Percentiles rank a stretch among this genome's conserved stretches.
Evolutionary conservation across 2,888 invertebrate species (phyloP).

Genomic region (Chrysolina oricalcia): DNA sequence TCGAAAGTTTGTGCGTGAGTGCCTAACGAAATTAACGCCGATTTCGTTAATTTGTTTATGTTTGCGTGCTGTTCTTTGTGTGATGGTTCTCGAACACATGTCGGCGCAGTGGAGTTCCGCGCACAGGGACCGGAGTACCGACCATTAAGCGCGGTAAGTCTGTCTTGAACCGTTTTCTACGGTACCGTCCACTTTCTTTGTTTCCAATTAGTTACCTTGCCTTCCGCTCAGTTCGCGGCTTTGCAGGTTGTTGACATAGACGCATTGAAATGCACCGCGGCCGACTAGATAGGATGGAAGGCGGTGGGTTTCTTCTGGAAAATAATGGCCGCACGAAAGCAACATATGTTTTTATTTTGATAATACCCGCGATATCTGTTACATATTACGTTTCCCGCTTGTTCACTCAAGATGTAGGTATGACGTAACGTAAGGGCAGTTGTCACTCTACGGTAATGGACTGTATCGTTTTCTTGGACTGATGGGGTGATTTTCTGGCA

Average conservation of each 20-base stretch:
- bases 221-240: conserved; percentile 52
- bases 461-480: no score
- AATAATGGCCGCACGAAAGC: conserved; percentile 1
- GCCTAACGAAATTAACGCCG: conserved; percentile 35
- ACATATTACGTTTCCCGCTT: conserved; percentile 20
- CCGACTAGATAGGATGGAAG: conserved; percentile 19
- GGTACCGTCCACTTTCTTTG: conserved; percentile 56
- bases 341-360: conserved; percentile 23
- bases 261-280: conserved; percentile 51
- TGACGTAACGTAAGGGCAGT: conserved; percentile 11
- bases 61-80: conserved; percentile 60
- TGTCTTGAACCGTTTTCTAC: conserved; percentile 45
- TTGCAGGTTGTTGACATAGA: conserved; percentile 58
- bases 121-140: conserved; percentile 49
- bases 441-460: not conserved
- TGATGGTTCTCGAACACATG: conserved; percentile 68
- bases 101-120: conserved; percentile 69
- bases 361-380: not conserved
- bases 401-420: conserved; percentile 3
- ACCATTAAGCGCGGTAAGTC: conserved; percentile 39
- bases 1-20: conserved; percentile 39
- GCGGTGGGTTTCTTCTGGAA: not conserved
- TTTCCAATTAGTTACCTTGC: conserved; percentile 55
- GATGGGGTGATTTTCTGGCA: no score
- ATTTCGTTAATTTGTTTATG: conserved; percentile 47